Percentiles rank a stretch among this genome's conserved stretches.
phyloP scores from a whole-genome alignment of 2,888 invertebrate genomes.

The Oscheius sp. region DNA sequence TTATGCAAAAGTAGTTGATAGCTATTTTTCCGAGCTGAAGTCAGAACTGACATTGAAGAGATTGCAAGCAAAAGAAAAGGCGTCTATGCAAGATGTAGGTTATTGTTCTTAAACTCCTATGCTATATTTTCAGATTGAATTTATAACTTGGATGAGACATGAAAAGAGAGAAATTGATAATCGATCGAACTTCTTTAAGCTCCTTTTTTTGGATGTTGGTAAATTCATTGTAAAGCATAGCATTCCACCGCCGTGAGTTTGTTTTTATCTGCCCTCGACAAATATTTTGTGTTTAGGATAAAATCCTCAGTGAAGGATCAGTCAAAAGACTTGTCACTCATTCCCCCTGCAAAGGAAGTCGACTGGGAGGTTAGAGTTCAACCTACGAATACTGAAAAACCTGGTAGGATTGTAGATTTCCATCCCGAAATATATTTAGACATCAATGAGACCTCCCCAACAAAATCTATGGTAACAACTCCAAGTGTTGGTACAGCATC shows the following conservation, averaged over 20 bases:
- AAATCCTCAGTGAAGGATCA: no score
- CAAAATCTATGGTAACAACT: no score
- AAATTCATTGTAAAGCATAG: conserved; percentile 6
- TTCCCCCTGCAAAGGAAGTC: no score
- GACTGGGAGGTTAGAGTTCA: no score
- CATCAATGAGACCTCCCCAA: no score
- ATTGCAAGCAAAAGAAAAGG: not conserved
- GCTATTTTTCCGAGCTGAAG: not conserved
- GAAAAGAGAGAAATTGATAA: not conserved
- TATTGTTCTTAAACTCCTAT: not conserved
- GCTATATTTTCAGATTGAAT: not conserved
- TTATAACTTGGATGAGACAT: not conserved
- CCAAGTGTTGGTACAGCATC: no score
- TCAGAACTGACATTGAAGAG: not conserved
- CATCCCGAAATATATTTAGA: no score
- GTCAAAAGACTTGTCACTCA: no score
- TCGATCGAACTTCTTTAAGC: not conserved
- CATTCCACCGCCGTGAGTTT: not conserved
- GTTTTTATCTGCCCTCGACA: no score
- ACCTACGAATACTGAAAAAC: no score
- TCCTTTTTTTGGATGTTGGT: not conserved
- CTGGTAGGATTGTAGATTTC: no score
- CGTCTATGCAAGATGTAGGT: not conserved
- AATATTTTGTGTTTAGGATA: no score
- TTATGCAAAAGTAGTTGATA: not conserved